A percentile compares a stretch with the other conserved stretches of the same genome.
Conservation (phyloP, 2,797 vertebrate genomes). For the Dermochelys coriacea region DNA sequence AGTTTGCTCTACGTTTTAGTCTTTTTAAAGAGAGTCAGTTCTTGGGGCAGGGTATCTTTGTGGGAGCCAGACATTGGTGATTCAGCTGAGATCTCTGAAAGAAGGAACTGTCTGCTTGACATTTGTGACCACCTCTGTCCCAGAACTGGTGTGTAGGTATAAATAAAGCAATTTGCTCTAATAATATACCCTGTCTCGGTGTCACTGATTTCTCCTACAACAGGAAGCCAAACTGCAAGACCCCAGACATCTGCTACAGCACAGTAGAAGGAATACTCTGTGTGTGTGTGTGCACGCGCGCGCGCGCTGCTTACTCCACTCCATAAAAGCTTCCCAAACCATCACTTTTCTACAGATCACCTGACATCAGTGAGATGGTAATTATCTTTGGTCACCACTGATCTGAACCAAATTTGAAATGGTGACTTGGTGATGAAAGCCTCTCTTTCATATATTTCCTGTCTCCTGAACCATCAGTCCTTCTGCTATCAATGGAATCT, state of each 20-base stretch:
- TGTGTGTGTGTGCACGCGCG: not conserved
- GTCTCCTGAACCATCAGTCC: not conserved
- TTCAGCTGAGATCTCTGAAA: not conserved
- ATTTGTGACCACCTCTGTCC: not conserved
- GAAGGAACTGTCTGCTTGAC: not conserved
- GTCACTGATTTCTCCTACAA: not conserved
- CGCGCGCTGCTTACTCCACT: not conserved
- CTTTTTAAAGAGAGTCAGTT: not conserved
- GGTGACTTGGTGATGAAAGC: not conserved
- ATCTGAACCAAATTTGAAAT: not conserved
- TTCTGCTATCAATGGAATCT: not conserved
- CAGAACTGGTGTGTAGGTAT: not conserved
- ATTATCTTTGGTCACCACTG: not conserved
- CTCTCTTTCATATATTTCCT: not conserved
- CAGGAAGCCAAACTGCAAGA: not conserved
- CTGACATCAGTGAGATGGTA: not conserved
- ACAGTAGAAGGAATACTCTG: not conserved
- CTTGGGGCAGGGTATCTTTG: not conserved
- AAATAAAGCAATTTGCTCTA: not conserved
- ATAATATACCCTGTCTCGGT: rapidly evolving
- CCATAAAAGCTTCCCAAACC: not conserved
- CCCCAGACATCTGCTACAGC: not conserved
- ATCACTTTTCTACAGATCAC: not conserved
- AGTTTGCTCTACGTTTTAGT: not conserved
- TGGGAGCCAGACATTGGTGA: not conserved